These are phyloP conservation scores for Polyommatus icarus DNA, from an alignment of 2,888 invertebrate genomes.

Conservation along the genomic window DNA sequence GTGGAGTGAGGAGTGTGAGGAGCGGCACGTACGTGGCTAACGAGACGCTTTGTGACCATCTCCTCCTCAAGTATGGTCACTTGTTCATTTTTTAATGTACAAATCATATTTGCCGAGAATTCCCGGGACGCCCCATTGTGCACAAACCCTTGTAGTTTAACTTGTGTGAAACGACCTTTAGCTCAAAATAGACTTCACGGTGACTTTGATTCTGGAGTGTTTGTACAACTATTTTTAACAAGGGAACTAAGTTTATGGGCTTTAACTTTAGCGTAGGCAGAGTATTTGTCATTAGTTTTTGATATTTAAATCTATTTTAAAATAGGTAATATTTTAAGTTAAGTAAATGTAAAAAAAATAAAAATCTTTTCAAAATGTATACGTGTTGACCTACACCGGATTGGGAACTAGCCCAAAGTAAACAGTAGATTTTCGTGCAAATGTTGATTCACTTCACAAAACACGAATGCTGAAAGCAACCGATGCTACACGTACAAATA, in stretches of 20 bases:
- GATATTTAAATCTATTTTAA: too few relatives aligned
- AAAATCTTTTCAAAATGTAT: too few relatives aligned
- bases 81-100: constrained; percentile 77
- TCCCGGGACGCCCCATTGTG: constrained; percentile 57
- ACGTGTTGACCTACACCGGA: too few relatives aligned
- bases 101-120: constrained; percentile 70
- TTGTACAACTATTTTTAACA: constrained; percentile 5
- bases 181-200: not conserved
- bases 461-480: not conserved
- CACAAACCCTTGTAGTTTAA: not conserved
- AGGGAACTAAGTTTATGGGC: not conserved
- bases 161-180: constrained; percentile 4
- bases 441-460: not conserved
- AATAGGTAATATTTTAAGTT: too few relatives aligned
- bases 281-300: not conserved
- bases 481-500: not conserved
- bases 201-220: not conserved
- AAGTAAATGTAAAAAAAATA: too few relatives aligned
- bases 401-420: not conserved
- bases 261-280: not conserved
- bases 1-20: constrained; percentile 76
- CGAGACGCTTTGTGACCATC: constrained; percentile 80
- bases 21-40: constrained; percentile 78
- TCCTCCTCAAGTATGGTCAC: constrained; percentile 70
- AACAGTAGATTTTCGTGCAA: not conserved